Evolutionary conservation across 2,888 invertebrate species (phyloP).

Genomic region (Philhelius pedissequus): DNA sequence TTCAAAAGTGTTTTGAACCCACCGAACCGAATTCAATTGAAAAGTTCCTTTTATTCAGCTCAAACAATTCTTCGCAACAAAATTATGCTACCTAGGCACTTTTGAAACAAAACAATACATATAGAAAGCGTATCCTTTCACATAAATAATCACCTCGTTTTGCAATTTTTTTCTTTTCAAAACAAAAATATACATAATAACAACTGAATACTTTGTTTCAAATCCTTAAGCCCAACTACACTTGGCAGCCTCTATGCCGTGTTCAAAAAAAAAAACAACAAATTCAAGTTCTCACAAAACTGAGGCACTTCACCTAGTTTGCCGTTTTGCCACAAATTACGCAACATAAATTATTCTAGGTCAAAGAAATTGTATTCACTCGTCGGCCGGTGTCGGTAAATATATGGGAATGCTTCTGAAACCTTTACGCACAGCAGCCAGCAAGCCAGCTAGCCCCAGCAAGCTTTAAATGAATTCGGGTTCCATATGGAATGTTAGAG

Average conservation of each 20-base stretch:
- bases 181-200: slow-evolving; percentile 44
- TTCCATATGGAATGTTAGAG: background rate
- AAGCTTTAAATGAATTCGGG: background rate
- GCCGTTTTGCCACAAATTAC: slow-evolving; percentile 28
- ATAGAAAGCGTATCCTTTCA: slow-evolving; percentile 35
- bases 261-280: background rate
- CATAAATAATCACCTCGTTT: slow-evolving; percentile 46
- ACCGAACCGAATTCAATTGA: slow-evolving; percentile 25
- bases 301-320: slow-evolving; percentile 38
- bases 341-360: slow-evolving; percentile 44
- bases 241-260: background rate
- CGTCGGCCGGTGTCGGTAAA: background rate
- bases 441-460: background rate
- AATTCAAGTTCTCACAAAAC: slow-evolving; percentile 30
- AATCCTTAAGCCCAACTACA: background rate
- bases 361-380: slow-evolving; percentile 39
- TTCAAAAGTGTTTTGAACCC: slow-evolving; percentile 8
- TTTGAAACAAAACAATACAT: slow-evolving; percentile 42
- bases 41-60: slow-evolving; percentile 23
- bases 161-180: background rate
- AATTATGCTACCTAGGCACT: slow-evolving; percentile 5
- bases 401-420: background rate
- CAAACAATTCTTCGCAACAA: background rate
- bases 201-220: slow-evolving; percentile 51
- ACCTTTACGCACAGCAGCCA: background rate